phyloP scores from a whole-genome alignment of 2,113 vertebrate genomes.

The Halichoerus grypus region DNA sequence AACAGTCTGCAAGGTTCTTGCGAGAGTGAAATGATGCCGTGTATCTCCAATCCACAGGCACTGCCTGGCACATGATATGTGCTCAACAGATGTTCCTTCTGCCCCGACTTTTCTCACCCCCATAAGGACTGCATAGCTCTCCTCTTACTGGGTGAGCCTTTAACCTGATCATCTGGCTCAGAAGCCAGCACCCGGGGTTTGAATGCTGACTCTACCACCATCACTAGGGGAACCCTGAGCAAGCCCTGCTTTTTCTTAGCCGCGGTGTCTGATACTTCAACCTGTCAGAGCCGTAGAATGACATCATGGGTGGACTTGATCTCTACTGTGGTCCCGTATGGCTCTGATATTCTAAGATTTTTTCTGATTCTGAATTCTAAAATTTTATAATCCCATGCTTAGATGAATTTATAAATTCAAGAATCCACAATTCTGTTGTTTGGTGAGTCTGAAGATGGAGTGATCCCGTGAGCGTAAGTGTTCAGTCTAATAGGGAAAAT shows the following conservation, averaged over 20 bases:
- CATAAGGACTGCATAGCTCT: not conserved
- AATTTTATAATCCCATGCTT: not conserved
- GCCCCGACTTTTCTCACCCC: not conserved
- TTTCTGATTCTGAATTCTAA: slow-evolving; percentile 46
- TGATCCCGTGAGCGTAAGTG: not conserved
- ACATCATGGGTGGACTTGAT: not conserved
- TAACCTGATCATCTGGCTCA: not conserved
- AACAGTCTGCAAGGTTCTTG: not conserved
- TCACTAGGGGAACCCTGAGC: no score
- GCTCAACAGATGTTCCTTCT: not conserved
- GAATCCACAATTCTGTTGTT: not conserved
- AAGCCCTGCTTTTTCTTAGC: not conserved
- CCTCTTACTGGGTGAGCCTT: not conserved
- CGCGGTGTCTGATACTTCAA: not conserved
- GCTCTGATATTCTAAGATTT: not conserved
- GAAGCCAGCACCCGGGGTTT: not conserved
- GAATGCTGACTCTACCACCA: not conserved
- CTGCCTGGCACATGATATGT: not conserved
- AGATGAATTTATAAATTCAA: not conserved
- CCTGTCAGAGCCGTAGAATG: not conserved
- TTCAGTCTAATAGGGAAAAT: not conserved
- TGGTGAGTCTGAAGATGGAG: not conserved
- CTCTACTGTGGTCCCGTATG: not conserved
- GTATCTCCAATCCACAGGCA: not conserved
- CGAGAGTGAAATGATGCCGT: not conserved